Evolutionary conservation across 2,113 vertebrate genomes (phyloP), one percentile per base, ranked within the genome.

Genomic region (Globicephala melas): DNA sequence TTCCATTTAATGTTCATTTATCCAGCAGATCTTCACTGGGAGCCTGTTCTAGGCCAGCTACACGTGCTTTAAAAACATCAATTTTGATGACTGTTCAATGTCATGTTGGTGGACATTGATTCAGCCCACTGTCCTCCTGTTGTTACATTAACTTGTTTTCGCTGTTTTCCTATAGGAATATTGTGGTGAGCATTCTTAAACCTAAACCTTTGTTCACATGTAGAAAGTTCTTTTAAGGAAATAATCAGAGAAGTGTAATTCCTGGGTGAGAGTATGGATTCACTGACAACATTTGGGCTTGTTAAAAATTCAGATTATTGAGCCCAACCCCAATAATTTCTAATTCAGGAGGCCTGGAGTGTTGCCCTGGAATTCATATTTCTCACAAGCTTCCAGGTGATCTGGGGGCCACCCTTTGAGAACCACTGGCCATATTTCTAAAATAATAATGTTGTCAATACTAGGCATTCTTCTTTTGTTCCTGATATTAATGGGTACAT

Each of bases 161-260:
- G 6, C 0, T 41, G 0, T 50, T 63, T 83, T 28, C 38, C 18
- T 14, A 1, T 6, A 70, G 74, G 63, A 5, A 44, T n/a, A 18
- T 58, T 67, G 23, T 13, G 44, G 28, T 63, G 95, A 58, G 88
- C 38, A 7, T 74, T 92, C 73, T 71, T 58, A 13, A 2, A 23
- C 23, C 3, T 33, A 13, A 31, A 12, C 50, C 70, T 58, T 68
- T 44, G 55, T 28, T 87, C 55, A 53, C 55, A 3, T 68, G 79
- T 83, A 68, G 62, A 68, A 44, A 41, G 47, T 55, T 63, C 71
- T 50, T 94, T 55, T 44, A 71, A 89, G 76, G 55, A 82, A 87
- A 6, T 63, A 26, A 53, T 28, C 50, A 28, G 77, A 21, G 87
- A 86, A 23, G 23, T 68, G 4, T 76, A 14, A 50, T 71, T 33